Base-by-base conservation (phyloP, 2,888 invertebrate species). In the Melanostoma scalare region DNA sequence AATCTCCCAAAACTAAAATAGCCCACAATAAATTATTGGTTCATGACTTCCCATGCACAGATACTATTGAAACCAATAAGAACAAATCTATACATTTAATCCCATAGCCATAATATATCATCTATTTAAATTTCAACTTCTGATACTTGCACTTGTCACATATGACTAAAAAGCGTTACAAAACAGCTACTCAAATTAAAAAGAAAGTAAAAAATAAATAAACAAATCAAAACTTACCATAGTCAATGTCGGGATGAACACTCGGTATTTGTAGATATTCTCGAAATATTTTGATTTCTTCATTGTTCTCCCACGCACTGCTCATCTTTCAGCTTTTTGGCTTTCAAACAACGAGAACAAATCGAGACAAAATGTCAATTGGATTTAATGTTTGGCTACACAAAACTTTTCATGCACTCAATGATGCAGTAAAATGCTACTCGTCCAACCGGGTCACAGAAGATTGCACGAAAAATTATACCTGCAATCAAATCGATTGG, bases 191-290 rank as follows among this genome's bases (percentile, higher is more conserved):
- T 46, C 10, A 10, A n/a, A 46, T 4, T 10, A 46, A 4, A 10
- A 46, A 46, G 10, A 10, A 10, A 8, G 20, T 20, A 20, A 5
- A 46, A 10, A 46, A 3, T 0, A 6, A 9, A 42, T 0, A 61
- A 38, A 48, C 30, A 36, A 6, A 52, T 40, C 4, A 30, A 2
- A 10, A 88, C 91, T 94, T 92, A 97, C 97, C 94, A 90, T 98
- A 98, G 90, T 97, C 94, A 33, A 97, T 92, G 88, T 96, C 92
- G 0, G 98, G 98, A 87, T 98, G 98, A 1, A 97, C 96, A 50
- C 96, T 96, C 4, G 96, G 95, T 88, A 98, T 96, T 86, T 94
- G 93, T 71, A 98, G 92, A 92, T 98, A 98, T 89, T 97, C 95
- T 75, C 95, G 93, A 88, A 98, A 96, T 88, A 95, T 94, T 86